Evolutionary conservation across 2,113 vertebrate species (phyloP), one percentile per base, ranked within the genome.

Genomic region (Paramisgurnus dabryanus): DNA sequence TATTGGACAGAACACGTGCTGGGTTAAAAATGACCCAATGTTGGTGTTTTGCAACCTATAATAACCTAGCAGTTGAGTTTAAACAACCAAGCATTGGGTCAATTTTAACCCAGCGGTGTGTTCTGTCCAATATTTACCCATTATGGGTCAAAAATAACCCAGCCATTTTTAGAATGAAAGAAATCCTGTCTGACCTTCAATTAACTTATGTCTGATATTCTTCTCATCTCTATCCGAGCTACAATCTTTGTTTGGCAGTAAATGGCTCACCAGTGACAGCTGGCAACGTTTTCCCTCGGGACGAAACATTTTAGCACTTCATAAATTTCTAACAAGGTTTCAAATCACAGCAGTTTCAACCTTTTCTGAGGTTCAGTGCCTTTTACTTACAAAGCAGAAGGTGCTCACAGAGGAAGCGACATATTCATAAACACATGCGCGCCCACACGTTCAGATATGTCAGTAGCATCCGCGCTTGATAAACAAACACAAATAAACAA

Each of bases 321-420:
- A 97, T 98, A 96, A 96, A 98, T 97, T 97, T 95, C 95, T 97
- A 97, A 98, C 95, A 96, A 96, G 95, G 95, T 97, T 95, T 97
- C 95, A 95, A 94, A 98, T 95, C 93, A 94, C 94, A 92, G 92
- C 91, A 50, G 85, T 94, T 95, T 95, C 93, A 93, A 88, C 84
- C 92, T 92, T 91, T 92, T 93, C 92, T 93, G 87, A 87, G 93
- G 92, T 93, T 91, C 86, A 88, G 88, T 90, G 90, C 90, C 88
- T 89, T 85, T 90, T 69, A 75, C 82, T 80, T 76, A 78, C 87
- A 88, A 88, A 84, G 83, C 64, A 72, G 61, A 64, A 82, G 73
- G 50, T 60, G 60, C 60, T 17, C 50, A 41, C 50, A 64, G 45
- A 53, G 55, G 34, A 40, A 4, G 27, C 18, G 17, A 8, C 45